Conservation (phyloP, 2,113 vertebrate species). For the Engystomops pustulosus region DNA sequence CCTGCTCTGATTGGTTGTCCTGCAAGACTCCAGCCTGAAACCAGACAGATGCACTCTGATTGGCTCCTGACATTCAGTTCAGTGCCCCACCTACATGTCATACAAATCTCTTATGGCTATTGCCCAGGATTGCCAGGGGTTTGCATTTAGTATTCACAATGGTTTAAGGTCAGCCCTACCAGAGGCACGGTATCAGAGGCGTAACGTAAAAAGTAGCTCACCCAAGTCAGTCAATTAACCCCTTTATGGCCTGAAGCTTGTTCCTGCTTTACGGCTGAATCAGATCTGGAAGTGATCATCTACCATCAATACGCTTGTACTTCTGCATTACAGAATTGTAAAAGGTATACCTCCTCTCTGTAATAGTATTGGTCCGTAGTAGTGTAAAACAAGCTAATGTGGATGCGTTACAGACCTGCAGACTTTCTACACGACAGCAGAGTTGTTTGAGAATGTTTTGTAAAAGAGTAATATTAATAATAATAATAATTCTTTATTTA, state of each 20-base stretch:
- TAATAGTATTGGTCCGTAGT: too few relatives aligned
- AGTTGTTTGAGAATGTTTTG: too few relatives aligned
- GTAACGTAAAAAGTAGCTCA: not conserved
- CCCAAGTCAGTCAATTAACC: not conserved
- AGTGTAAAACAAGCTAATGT: too few relatives aligned
- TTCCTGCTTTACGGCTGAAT: not conserved
- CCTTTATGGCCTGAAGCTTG: not conserved
- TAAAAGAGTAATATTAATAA: too few relatives aligned
- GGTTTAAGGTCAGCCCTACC: too few relatives aligned
- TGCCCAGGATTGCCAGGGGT: not conserved
- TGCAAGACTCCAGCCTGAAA: conserved; percentile 12
- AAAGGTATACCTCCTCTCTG: too few relatives aligned
- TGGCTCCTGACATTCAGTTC: conserved; percentile 7
- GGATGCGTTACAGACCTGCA: too few relatives aligned
- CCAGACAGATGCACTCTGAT: not conserved
- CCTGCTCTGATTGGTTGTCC: conserved; percentile 42
- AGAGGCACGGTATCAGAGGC: not conserved
- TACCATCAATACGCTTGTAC: too few relatives aligned
- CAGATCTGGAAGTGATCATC: too few relatives aligned
- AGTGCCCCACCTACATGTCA: conserved; percentile 35
- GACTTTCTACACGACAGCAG: too few relatives aligned
- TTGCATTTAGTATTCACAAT: not conserved
- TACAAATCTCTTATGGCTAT: conserved; percentile 25
- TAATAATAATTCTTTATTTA: too few relatives aligned
- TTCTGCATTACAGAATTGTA: too few relatives aligned